Base-by-base conservation (phyloP, 53 echinoderm and acorn worm species). In the Arbacia lixula region DNA sequence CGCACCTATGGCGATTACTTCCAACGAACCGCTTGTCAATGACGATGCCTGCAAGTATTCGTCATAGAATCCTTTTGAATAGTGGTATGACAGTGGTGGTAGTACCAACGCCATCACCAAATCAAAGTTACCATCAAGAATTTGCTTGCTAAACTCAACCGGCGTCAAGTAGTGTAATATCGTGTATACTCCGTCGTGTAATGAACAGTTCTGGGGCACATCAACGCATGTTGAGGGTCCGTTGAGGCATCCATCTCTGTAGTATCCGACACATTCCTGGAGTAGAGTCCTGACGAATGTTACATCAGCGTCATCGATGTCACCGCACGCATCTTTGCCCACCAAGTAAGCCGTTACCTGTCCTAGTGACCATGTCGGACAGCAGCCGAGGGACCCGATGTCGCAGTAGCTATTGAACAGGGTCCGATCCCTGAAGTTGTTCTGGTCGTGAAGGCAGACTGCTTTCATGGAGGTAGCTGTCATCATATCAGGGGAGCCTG, bases 141-240 rank as follows among this genome's bases (percentile, higher is more conserved):
- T 29, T 28, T 37, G 39, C 11, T 87, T 52, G 26, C 12, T 52
- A 46, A 87, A 90, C 14, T 78, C 52, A 41, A 26, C 49, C 6
- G 85, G 79, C 39, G 77, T 73, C 8, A 95, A 65, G 43, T 58
- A 95, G 31, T 84, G 85, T 49, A 92, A 83, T 36, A 95, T 83
- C 5, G 71, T 83, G 53, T 89, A 53, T 26, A 95, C 51, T 12
- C 71, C 55, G 49, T 50, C 52, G 37, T 76, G 38, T n/a, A 43
- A 12, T 12, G 88, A 46, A 49, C 87, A 87, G 10, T 87, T 86
- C 8, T 28, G 42, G 3, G 86, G 66, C 4, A 88, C 67, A 50
- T 53, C 24, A 5, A 3, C 17, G 22, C 56, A 37, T 8, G 37
- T 36, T 41, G 36, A 60, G 31, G 29, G 31, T 17, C 3, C 42